These are phyloP conservation scores for Latrodectus hesperus DNA, from an alignment of 2,888 invertebrate genomes.

Conservation along the genomic window DNA sequence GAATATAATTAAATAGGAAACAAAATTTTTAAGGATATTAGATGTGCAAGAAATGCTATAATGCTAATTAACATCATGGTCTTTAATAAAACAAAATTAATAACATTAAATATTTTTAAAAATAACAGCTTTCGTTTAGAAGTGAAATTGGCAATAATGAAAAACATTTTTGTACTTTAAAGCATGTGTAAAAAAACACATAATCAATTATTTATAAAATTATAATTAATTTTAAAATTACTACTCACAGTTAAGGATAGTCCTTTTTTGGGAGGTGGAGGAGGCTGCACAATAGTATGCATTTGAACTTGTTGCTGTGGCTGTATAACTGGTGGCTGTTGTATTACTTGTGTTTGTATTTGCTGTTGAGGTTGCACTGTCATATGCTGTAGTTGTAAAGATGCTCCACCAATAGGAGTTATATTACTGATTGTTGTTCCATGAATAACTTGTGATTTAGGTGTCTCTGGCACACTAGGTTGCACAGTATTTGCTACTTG, in stretches of 20 bases:
- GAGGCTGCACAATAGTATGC: conserved; percentile 54
- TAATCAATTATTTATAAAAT: neutral
- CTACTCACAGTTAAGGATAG: conserved; percentile 75
- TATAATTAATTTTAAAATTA: neutral
- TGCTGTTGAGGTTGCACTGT: conserved; percentile 47
- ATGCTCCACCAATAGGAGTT: conserved; percentile 47
- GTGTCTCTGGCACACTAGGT: conserved; percentile 2
- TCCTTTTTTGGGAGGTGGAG: conserved; percentile 72
- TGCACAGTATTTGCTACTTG: conserved; percentile 7
- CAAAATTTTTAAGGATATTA: too few species aligned
- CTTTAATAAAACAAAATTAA: too few species aligned
- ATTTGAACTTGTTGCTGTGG: conserved; percentile 57
- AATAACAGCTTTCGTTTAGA: too few species aligned
- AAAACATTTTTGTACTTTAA: too few species aligned
- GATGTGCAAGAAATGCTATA: too few species aligned
- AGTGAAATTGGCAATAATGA: too few species aligned
- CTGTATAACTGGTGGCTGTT: conserved; percentile 33
- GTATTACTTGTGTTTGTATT: conserved; percentile 36
- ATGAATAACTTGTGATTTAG: conserved; percentile 46
- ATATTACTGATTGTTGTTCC: conserved; percentile 57
- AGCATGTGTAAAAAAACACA: too few species aligned
- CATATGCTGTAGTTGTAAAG: conserved; percentile 53
- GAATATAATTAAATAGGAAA: too few species aligned
- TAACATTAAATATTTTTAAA: too few species aligned
- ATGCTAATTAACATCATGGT: too few species aligned